These are phyloP conservation scores for Drosophila ochracea DNA, from an alignment of 2,888 invertebrate genomes.

Conservation along the genomic window DNA sequence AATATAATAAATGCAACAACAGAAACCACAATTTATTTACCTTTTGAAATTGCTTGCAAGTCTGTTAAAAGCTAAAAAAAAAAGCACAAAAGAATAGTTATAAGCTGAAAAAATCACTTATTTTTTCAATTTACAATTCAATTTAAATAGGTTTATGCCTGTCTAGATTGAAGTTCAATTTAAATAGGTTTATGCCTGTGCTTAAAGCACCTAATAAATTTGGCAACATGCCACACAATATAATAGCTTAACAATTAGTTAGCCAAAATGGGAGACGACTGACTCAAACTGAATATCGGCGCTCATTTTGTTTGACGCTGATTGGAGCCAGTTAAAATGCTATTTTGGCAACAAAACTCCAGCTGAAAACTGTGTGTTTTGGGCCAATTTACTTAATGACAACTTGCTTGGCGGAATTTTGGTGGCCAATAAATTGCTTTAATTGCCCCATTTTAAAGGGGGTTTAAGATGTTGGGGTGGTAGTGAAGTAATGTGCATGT, in stretches of 20 bases:
- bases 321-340: slow-evolving; percentile 31
- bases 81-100: background rate
- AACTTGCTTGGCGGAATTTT: slow-evolving; percentile 62
- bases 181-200: background rate
- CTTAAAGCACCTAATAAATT: background rate
- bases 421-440: slow-evolving; percentile 80
- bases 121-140: no score
- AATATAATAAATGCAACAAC: background rate
- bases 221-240: background rate
- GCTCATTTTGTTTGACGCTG: slow-evolving; percentile 26
- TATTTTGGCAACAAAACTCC: slow-evolving; percentile 42
- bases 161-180: background rate
- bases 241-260: slow-evolving; percentile 16
- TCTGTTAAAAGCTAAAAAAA: background rate
- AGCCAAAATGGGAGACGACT: background rate
- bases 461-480: background rate
- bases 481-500: slow-evolving; percentile 69
- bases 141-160: no score
- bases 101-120: background rate
- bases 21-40: background rate
- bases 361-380: slow-evolving; percentile 15
- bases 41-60: background rate
- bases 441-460: slow-evolving; percentile 78
- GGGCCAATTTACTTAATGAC: slow-evolving; percentile 76
- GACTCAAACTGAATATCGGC: slow-evolving; percentile 2